phyloP scores from a whole-genome alignment of 2,113 vertebrate genomes.

The Tauraco erythrolophus region DNA sequence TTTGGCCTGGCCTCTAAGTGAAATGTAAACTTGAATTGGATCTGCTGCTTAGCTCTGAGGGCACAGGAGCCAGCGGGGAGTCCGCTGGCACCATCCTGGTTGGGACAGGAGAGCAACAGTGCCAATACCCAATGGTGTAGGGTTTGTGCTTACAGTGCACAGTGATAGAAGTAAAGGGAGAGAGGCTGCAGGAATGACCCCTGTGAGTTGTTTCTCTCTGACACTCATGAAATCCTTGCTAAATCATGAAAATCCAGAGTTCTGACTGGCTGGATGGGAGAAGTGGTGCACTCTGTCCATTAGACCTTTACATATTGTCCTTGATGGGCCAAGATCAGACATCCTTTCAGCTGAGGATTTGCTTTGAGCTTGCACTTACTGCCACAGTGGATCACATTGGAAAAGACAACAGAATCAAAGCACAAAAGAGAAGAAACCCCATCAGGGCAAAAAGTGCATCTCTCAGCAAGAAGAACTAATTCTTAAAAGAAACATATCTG shows the following conservation, averaged over 20 bases:
- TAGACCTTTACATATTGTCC: not conserved
- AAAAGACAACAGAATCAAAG: not conserved
- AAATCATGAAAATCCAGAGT: not conserved
- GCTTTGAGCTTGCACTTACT: not conserved
- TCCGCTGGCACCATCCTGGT: not conserved
- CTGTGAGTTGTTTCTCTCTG: not conserved
- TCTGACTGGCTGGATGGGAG: not conserved
- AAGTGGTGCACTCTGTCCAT: not conserved
- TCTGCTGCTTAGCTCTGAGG: not conserved
- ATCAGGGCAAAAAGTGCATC: not conserved
- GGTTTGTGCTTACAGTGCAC: not conserved
- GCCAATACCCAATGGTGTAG: not conserved
- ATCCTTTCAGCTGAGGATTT: not conserved
- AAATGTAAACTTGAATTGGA: not conserved
- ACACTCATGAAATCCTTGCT: not conserved
- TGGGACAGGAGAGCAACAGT: not conserved
- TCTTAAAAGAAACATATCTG: not conserved
- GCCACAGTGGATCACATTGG: not conserved
- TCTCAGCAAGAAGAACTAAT: not conserved
- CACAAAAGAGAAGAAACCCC: not conserved
- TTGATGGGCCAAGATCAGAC: not conserved
- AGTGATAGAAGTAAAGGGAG: not conserved
- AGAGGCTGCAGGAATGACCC: not conserved
- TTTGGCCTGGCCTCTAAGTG: not conserved
- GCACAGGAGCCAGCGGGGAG: rapidly evolving